Conservation (phyloP, 2,888 invertebrate species). For the Ferdinandea cuprea region DNA sequence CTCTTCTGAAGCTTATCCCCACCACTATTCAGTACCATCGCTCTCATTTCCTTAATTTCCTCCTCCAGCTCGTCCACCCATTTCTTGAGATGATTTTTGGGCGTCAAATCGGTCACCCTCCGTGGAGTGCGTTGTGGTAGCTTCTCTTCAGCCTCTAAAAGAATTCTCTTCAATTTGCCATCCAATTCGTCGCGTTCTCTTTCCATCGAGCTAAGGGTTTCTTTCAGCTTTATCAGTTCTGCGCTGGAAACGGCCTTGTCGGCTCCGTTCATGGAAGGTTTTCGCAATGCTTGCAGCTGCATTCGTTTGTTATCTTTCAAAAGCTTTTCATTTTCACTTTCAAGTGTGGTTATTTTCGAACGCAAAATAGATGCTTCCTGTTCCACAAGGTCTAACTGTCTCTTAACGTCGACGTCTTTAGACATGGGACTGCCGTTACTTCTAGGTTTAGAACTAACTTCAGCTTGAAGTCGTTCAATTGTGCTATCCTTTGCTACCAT, state of each 20-base stretch:
- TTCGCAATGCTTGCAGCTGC: conserved; percentile 85
- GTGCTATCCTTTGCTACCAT: conserved; percentile 92
- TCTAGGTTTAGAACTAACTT: conserved; percentile 85
- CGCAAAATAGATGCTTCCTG: conserved; percentile 89
- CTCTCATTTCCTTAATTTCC: conserved; percentile 87
- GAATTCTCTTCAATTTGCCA: conserved; percentile 86
- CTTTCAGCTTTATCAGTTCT: conserved; percentile 85
- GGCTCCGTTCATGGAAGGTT: conserved; percentile 83
- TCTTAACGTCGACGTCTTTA: conserved; percentile 86
- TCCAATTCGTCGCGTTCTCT: conserved; percentile 87
- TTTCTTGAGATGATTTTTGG: conserved; percentile 85
- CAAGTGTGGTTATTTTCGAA: conserved; percentile 87
- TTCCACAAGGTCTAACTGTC: conserved; percentile 90
- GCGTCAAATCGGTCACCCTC: conserved; percentile 87
- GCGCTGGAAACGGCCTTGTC: conserved; percentile 52
- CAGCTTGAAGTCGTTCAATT: conserved; percentile 89
- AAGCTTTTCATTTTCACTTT: conserved; percentile 90
- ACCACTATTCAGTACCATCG: conserved; percentile 82
- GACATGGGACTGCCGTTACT: conserved; percentile 84
- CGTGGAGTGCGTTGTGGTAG: conserved; percentile 89
- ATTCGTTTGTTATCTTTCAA: conserved; percentile 89
- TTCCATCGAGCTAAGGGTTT: conserved; percentile 84
- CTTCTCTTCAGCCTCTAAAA: conserved; percentile 86
- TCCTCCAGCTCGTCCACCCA: conserved; percentile 94
- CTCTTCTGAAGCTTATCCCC: conserved; percentile 84